Conservation (phyloP, 2,888 invertebrate species). For the Thumatha senex region DNA sequence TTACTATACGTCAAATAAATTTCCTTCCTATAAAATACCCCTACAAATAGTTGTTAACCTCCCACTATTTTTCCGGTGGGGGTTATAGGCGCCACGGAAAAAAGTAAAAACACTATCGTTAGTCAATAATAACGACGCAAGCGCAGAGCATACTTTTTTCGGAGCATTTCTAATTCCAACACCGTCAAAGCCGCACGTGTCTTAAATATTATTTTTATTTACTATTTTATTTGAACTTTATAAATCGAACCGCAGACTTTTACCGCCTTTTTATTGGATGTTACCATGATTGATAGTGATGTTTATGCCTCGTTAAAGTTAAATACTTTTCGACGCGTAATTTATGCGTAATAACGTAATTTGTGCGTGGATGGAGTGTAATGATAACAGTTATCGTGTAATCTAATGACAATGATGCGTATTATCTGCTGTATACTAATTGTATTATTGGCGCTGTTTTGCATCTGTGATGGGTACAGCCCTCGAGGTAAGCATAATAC, state of each 20-base stretch:
- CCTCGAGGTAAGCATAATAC: constrained; percentile 63
- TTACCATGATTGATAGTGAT: constrained; percentile 43
- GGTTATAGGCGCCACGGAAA: constrained; percentile 74
- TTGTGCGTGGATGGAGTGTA: constrained; percentile 28
- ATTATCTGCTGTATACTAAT: constrained; percentile 42
- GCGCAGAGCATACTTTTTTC: constrained; percentile 62
- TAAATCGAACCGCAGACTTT: constrained; percentile 33
- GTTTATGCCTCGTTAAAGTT: constrained; percentile 37
- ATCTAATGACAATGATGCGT: constrained; percentile 39
- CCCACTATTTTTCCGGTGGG: constrained; percentile 73
- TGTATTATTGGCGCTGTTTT: constrained; percentile 45
- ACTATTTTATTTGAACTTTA: constrained; percentile 19
- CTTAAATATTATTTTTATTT: constrained; percentile 22
- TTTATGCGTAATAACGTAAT: constrained; percentile 25
- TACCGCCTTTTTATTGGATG: constrained; percentile 35
- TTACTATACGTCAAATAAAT: constrained; percentile 4
- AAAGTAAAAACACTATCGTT: constrained; percentile 77
- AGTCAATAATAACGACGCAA: constrained; percentile 70
- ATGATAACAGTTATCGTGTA: constrained; percentile 35
- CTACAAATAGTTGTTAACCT: constrained; percentile 56
- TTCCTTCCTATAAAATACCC: constrained; percentile 29
- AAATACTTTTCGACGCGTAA: constrained; percentile 32
- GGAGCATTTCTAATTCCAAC: constrained; percentile 72
- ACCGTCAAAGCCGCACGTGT: constrained; percentile 56
- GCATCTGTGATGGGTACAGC: constrained; percentile 59